phyloP scores from a whole-genome alignment of 2,888 invertebrate species.

The Polyploca ridens region DNA sequence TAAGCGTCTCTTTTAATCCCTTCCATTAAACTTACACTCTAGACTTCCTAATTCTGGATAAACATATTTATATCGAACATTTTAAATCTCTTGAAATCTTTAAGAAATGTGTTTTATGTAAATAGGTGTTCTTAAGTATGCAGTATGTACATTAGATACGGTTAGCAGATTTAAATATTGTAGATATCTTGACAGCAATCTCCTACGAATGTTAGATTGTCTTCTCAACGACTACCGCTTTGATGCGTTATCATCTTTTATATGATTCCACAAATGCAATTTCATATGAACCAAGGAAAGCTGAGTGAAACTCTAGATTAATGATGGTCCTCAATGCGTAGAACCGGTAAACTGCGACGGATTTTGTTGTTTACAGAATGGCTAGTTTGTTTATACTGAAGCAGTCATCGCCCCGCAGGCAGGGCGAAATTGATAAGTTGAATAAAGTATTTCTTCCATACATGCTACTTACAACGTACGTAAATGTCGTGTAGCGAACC shows the following conservation, averaged over 20 bases:
- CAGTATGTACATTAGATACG: too few relatives aligned
- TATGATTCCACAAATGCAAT: slow-evolving; percentile 26
- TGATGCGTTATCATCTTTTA: slow-evolving; percentile 35
- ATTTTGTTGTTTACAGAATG: background rate
- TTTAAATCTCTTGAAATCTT: too few relatives aligned
- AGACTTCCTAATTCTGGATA: too few relatives aligned
- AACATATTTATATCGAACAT: too few relatives aligned
- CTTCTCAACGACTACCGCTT: slow-evolving; percentile 23
- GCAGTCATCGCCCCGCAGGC: background rate
- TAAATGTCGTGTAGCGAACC: too few relatives aligned
- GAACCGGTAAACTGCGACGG: slow-evolving; percentile 7
- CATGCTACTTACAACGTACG: slow-evolving; percentile 21
- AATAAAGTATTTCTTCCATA: slow-evolving; percentile 10
- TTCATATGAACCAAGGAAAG: slow-evolving; percentile 42
- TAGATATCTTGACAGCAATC: background rate
- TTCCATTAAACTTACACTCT: too few relatives aligned
- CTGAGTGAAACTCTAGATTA: slow-evolving; percentile 54
- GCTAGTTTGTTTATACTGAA: background rate
- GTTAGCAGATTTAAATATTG: too few relatives aligned
- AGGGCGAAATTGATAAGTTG: background rate
- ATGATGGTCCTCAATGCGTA: slow-evolving; percentile 41
- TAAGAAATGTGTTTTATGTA: too few relatives aligned
- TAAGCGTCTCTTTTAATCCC: too few relatives aligned
- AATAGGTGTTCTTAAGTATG: too few relatives aligned
- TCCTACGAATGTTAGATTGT: slow-evolving; percentile 16